phyloP scores from a whole-genome alignment of 2,888 invertebrate genomes.

The Pseudococcus longispinus region DNA sequence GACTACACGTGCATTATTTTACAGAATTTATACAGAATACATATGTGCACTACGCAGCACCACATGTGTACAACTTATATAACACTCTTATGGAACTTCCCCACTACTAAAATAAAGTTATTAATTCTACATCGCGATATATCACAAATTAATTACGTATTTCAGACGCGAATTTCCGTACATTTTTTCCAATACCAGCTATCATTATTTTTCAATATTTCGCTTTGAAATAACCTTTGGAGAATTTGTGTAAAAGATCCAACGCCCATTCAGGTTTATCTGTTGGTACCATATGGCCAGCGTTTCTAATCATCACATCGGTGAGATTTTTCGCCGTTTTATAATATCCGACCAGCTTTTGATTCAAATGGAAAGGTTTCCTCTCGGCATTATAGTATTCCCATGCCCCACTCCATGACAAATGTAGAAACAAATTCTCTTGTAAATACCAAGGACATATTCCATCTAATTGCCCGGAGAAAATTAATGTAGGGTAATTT shows the following conservation, averaged over 20 bases:
- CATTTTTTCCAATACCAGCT: background rate
- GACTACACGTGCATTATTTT: background rate
- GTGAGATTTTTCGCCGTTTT: constrained; percentile 75
- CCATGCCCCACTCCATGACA: constrained; percentile 72
- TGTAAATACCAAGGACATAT: constrained; percentile 77
- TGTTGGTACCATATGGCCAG: constrained; percentile 81
- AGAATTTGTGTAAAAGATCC: constrained; percentile 75
- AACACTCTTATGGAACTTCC: background rate
- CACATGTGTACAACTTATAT: background rate
- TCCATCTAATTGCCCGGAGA: constrained; percentile 91
- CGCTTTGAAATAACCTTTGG: constrained; percentile 61
- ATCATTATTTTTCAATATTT: background rate
- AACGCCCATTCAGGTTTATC: constrained; percentile 80
- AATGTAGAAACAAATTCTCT: constrained; percentile 62
- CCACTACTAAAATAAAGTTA: background rate
- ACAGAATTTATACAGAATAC: background rate
- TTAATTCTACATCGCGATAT: background rate
- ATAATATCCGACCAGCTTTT: constrained; percentile 76
- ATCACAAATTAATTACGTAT: background rate
- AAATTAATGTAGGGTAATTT: constrained; percentile 75
- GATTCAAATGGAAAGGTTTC: constrained; percentile 73
- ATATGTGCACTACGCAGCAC: background rate
- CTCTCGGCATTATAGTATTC: constrained; percentile 73
- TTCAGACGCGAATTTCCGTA: background rate
- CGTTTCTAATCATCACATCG: constrained; percentile 76